These are phyloP conservation scores for Merluccius polli DNA, from an alignment of 2,797 vertebrate species.

Conservation along the genomic window DNA sequence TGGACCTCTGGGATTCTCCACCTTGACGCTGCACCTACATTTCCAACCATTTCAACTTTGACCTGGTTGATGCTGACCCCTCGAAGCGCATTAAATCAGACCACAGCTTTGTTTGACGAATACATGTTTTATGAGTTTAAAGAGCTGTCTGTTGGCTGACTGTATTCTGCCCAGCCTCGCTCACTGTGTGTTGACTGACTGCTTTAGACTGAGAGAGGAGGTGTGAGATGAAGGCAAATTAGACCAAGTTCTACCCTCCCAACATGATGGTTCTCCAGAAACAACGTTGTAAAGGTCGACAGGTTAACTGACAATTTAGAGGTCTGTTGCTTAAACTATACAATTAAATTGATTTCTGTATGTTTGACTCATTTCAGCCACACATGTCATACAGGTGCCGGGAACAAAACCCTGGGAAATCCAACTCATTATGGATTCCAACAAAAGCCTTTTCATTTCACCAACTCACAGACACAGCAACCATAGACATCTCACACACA, in stretches of 20 bases:
- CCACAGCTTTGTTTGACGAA: background rate
- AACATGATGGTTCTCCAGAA: background rate
- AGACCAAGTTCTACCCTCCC: background rate
- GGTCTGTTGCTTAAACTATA: background rate
- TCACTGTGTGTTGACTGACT: background rate
- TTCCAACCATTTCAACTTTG: background rate
- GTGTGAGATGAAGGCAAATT: background rate
- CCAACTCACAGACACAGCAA: conserved; percentile 14
- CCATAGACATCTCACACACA: conserved; percentile 15
- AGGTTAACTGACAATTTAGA: background rate
- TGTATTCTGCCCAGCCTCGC: background rate
- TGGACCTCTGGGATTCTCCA: background rate
- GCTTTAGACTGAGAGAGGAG: background rate
- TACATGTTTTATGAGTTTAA: background rate
- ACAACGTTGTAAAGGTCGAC: background rate
- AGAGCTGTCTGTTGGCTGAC: background rate
- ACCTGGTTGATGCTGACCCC: background rate
- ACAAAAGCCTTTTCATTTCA: conserved; percentile 51
- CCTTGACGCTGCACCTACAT: background rate
- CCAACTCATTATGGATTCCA: conserved; percentile 10
- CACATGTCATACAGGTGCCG: background rate
- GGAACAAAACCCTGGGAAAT: conserved; percentile 10
- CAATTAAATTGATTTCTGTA: background rate
- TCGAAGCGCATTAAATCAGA: background rate
- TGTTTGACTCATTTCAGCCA: background rate